phyloP scores from a whole-genome alignment of 2,113 vertebrate genomes.

The Picathartes gymnocephalus region DNA sequence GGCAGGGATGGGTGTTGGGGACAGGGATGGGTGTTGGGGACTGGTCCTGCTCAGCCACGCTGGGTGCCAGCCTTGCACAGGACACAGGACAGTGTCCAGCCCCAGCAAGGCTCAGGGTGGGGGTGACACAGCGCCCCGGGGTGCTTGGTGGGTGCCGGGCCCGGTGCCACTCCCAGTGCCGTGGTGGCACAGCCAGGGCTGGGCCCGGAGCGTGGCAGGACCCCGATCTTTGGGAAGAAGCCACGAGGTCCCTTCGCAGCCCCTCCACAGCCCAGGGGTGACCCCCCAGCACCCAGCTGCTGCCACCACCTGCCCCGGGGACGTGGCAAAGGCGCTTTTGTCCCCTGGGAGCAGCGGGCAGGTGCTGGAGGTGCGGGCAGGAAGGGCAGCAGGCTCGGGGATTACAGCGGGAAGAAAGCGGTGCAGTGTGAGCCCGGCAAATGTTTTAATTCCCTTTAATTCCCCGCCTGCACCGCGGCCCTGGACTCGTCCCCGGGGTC shows the following conservation, averaged over 20 bases:
- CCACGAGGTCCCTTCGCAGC: background rate
- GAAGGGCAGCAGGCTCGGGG: background rate
- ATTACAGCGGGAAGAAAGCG: background rate
- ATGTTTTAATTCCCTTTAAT: constrained; percentile 50
- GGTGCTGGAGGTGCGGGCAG: background rate
- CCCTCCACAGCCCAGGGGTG: background rate
- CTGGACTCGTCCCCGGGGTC: background rate
- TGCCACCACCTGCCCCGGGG: background rate
- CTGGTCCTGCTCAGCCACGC: background rate
- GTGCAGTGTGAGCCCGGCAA: background rate
- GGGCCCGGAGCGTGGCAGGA: background rate
- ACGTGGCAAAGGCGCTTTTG: background rate
- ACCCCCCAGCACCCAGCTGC: background rate
- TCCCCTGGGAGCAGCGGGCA: background rate
- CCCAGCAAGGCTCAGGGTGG: background rate
- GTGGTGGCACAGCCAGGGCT: rapidly evolving
- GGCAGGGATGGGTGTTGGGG: background rate
- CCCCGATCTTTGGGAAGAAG: background rate
- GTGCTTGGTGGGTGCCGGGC: background rate
- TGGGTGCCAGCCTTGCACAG: background rate
- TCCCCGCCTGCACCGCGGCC: background rate
- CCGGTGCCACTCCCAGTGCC: rapidly evolving
- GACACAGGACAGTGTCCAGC: background rate
- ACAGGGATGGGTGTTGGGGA: background rate
- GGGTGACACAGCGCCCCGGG: rapidly evolving